Percentiles rank a stretch among this genome's conserved stretches.
Conservation (phyloP, 2,113 vertebrate genomes). For the Eclectus roratus region DNA sequence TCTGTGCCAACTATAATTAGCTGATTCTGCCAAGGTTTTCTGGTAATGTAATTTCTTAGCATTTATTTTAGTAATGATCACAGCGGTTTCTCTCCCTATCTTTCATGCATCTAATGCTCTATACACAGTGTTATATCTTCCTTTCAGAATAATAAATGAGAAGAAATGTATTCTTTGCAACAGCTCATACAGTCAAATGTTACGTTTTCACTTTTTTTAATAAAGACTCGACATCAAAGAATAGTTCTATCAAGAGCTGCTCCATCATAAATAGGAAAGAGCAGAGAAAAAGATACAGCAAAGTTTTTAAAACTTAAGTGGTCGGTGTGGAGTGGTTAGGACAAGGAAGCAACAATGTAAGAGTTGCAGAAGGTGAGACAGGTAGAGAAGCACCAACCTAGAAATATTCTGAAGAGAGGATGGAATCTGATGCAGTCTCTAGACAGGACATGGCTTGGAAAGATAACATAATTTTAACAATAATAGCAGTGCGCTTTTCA, state of each 20-base stretch:
- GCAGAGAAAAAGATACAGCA: not conserved
- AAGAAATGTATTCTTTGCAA: not conserved
- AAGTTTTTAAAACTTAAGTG: not conserved
- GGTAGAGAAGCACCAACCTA: not conserved
- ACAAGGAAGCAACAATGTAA: not conserved
- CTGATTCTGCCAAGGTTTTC: constrained; percentile 35
- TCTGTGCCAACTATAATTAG: constrained; percentile 34
- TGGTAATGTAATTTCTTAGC: constrained; percentile 26
- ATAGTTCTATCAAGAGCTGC: not conserved
- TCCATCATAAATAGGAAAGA: not conserved
- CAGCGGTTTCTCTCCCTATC: not conserved
- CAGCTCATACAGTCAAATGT: not conserved
- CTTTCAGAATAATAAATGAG: constrained; percentile 28
- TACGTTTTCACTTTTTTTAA: constrained; percentile 9
- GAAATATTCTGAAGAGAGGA: not conserved
- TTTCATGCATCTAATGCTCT: not conserved
- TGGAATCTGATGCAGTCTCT: not conserved
- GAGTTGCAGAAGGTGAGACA: not conserved
- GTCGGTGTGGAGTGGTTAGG: not conserved
- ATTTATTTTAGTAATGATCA: constrained; percentile 43
- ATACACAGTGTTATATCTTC: not conserved
- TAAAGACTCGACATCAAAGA: not conserved
- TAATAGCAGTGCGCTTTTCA: not conserved
- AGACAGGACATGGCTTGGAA: not conserved
- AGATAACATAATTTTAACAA: not conserved